These are phyloP conservation scores for Pinctada fucata DNA, from an alignment of 2,888 invertebrate species.

Conservation along the genomic window DNA sequence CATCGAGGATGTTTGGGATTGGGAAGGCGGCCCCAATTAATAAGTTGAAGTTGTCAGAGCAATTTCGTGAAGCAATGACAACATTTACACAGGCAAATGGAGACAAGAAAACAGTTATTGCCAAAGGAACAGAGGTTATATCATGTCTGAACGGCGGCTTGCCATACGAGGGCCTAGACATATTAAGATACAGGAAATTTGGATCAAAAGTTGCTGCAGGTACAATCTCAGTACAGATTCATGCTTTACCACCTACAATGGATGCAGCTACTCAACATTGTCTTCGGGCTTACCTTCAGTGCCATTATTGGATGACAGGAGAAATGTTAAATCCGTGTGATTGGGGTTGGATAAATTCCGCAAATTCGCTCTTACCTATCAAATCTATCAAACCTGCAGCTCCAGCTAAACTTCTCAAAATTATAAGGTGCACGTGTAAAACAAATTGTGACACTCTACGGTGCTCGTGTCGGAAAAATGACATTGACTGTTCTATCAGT, in stretches of 20 bases:
- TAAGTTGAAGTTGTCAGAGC: constrained; percentile 36
- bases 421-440: constrained; percentile 50
- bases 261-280: constrained; percentile 46
- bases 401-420: constrained; percentile 45
- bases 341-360: constrained; percentile 44
- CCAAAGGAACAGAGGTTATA: too few relatives aligned
- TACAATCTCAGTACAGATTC: constrained; percentile 42
- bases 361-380: constrained; percentile 33
- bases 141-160: constrained; percentile 17
- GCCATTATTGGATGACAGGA: constrained; percentile 39
- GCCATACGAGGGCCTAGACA: too few relatives aligned
- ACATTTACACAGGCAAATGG: too few relatives aligned
- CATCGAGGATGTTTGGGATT: too few relatives aligned
- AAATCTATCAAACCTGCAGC: constrained; percentile 42
- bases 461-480: constrained; percentile 44
- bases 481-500: constrained; percentile 35
- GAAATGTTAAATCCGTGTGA: constrained; percentile 30
- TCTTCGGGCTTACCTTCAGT: constrained; percentile 42
- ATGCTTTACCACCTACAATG: constrained; percentile 51
- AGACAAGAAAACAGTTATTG: too few relatives aligned
- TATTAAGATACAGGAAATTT: constrained; percentile 30
- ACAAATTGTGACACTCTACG: constrained; percentile 39
- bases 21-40: constrained; percentile 35
- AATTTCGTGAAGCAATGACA: too few relatives aligned
- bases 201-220: constrained; percentile 36